phyloP scores from a whole-genome alignment of 2,797 vertebrate genomes.

The Syndactyla subalaris region DNA sequence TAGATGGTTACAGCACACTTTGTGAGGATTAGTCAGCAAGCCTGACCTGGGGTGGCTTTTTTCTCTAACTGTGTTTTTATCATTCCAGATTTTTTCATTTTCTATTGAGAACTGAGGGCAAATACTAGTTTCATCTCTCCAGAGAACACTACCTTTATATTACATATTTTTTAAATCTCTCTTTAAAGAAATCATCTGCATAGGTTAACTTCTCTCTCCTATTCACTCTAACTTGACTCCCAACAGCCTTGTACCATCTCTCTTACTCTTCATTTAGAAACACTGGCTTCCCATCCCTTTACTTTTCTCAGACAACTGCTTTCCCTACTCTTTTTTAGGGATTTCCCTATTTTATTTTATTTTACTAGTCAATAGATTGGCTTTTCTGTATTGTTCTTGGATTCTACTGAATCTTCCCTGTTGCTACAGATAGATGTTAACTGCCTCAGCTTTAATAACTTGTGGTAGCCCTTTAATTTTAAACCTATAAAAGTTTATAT shows the following conservation, averaged over 20 bases:
- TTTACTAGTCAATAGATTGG: not conserved
- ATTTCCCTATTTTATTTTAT: no score
- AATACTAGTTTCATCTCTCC: not conserved
- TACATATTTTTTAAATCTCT: not conserved
- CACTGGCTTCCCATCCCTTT: not conserved
- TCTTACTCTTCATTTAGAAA: not conserved
- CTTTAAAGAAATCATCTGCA: not conserved
- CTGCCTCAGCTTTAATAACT: not conserved
- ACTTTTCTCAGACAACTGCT: not conserved
- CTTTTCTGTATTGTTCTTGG: not conserved
- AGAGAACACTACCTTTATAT: not conserved
- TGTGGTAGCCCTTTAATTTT: not conserved
- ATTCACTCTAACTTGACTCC: not conserved
- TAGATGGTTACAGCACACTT: not conserved
- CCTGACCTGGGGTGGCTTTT: not conserved
- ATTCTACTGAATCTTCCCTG: not conserved
- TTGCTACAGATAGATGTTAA: not conserved
- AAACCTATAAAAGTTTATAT: not conserved
- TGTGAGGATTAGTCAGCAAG: not conserved
- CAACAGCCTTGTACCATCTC: not conserved
- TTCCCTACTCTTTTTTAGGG: not conserved
- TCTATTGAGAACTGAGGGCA: not conserved
- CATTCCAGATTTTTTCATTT: not conserved
- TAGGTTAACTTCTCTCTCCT: not conserved
- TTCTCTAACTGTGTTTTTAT: not conserved